Evolutionary conservation across 2,888 invertebrate genomes (phyloP).

Genomic region (Pachliopta kotzebuea): DNA sequence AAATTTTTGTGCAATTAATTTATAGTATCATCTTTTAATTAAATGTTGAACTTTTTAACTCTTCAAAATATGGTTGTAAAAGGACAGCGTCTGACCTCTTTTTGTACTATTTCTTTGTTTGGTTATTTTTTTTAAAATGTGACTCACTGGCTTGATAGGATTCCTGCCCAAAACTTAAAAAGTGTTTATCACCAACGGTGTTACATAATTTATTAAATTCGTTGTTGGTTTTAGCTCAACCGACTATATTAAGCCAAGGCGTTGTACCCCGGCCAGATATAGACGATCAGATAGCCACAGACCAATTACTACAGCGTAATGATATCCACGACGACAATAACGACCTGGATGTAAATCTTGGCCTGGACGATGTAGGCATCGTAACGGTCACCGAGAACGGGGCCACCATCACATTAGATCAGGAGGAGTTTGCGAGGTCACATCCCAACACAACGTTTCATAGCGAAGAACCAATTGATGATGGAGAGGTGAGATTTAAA

Average conservation of each 20-base stretch:
- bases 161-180: too few relatives aligned
- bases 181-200: neutral
- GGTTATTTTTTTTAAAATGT: too few relatives aligned
- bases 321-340: constrained; percentile 38
- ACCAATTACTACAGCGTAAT: constrained; percentile 49
- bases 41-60: too few relatives aligned
- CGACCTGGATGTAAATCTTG: constrained; percentile 55
- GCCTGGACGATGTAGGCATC: constrained; percentile 65
- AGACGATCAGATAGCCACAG: constrained; percentile 71
- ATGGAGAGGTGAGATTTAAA: constrained; percentile 54
- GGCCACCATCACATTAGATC: constrained; percentile 61
- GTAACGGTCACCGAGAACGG: constrained; percentile 70
- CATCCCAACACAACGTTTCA: constrained; percentile 78
- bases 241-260: constrained; percentile 48
- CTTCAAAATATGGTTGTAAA: too few relatives aligned
- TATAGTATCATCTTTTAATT: too few relatives aligned
- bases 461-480: constrained; percentile 65
- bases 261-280: constrained; percentile 62
- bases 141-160: too few relatives aligned
- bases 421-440: constrained; percentile 73
- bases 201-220: neutral
- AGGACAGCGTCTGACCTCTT: too few relatives aligned
- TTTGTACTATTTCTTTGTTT: too few relatives aligned
- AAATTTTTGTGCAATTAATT: too few relatives aligned
- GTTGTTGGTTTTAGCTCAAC: constrained; percentile 52